Evolutionary conservation across 2,113 vertebrate genomes (phyloP).

Genomic region (Halichoeres trimaculatus): DNA sequence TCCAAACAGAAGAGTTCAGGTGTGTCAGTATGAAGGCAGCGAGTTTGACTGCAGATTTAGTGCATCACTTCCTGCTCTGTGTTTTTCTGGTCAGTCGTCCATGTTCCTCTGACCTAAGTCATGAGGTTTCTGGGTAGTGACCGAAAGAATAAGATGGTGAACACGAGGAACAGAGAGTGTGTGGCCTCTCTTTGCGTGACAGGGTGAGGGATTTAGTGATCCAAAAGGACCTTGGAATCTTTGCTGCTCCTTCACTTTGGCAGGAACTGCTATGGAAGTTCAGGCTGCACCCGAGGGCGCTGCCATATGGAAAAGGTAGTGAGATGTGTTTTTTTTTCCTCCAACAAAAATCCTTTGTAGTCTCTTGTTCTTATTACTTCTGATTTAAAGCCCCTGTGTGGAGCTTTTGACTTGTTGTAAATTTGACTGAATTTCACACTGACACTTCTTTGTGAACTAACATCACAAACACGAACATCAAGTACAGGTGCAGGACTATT

Average conservation of each 20-base stretch:
- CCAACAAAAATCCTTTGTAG: neutral
- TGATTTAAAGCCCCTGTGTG: neutral
- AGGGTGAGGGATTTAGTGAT: slow-evolving; percentile 52
- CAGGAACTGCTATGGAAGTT: slow-evolving; percentile 30
- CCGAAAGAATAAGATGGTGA: slow-evolving; percentile 42
- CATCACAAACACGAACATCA: too few relatives aligned
- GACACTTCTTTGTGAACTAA: too few relatives aligned
- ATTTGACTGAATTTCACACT: neutral
- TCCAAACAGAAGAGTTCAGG: slow-evolving; percentile 30
- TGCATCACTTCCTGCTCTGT: slow-evolving; percentile 35
- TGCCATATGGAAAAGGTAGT: slow-evolving; percentile 5
- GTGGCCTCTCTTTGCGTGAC: slow-evolving; percentile 36
- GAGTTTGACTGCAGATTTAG: slow-evolving; percentile 27
- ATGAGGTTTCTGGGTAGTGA: slow-evolving; percentile 54
- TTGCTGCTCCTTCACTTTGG: slow-evolving; percentile 30
- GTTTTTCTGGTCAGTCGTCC: slow-evolving; percentile 28
- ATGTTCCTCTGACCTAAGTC: slow-evolving; percentile 31
- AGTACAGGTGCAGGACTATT: too few relatives aligned
- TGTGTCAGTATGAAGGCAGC: slow-evolving; percentile 26
- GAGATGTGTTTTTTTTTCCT: neutral
- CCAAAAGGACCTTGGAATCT: slow-evolving; percentile 48
- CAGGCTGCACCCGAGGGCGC: slow-evolving; percentile 1
- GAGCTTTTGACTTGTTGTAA: neutral
- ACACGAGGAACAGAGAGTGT: slow-evolving; percentile 41
- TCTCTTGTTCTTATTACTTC: neutral